Percentiles rank a stretch among this genome's conserved stretches.
These are phyloP conservation scores for Eumaeus atala DNA, from an alignment of 1,140 invertebrate genomes.

Conservation along the genomic window DNA sequence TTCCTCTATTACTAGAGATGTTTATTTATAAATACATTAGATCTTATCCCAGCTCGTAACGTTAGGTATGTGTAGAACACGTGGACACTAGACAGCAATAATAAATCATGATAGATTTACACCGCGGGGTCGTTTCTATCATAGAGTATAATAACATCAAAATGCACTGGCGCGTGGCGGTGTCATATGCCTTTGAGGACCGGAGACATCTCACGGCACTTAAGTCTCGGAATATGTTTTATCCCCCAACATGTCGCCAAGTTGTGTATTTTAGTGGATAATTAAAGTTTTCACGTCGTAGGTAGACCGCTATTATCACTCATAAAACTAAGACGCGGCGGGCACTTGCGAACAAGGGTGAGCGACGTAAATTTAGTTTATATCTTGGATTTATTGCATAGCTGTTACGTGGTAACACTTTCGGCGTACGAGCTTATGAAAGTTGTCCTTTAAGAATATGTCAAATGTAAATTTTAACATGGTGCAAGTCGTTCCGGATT, in stretches of 20 bases:
- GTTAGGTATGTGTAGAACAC: no score
- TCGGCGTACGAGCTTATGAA: neutral
- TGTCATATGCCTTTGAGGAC: neutral
- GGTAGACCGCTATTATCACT: conserved; percentile 11
- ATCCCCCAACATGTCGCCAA: conserved; percentile 1
- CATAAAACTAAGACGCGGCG: conserved; percentile 13
- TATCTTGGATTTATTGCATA: neutral
- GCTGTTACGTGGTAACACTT: neutral
- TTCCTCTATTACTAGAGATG: no score
- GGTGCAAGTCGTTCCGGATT: no score
- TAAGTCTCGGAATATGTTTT: neutral
- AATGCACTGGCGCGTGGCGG: no score
- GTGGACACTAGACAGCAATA: no score
- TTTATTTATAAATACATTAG: no score
- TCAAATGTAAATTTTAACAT: no score
- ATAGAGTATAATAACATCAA: no score
- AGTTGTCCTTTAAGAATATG: neutral
- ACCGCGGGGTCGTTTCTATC: no score
- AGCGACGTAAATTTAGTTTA: conserved; percentile 7
- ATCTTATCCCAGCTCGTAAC: no score
- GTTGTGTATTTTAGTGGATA: conserved; percentile 14
- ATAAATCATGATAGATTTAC: no score
- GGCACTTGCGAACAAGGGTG: conserved; percentile 7
- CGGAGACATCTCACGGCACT: conserved; percentile 1
- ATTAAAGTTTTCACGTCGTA: conserved; percentile 15